Conservation (phyloP, 2,797 vertebrate genomes). For the Melanotaenia parkinsoni region DNA sequence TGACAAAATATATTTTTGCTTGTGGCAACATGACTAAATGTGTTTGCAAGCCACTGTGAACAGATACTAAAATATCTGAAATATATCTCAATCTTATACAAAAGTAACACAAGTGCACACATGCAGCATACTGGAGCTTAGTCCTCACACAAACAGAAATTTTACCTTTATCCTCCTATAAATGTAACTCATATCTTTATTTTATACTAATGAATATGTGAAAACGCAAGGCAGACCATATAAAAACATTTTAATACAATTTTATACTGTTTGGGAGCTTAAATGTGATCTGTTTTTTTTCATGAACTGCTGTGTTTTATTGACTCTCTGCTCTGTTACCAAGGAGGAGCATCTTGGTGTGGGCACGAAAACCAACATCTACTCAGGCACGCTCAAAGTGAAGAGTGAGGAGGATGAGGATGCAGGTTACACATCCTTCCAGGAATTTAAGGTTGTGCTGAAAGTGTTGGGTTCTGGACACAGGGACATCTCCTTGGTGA, state of each 20-base stretch:
- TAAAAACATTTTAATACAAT: not conserved
- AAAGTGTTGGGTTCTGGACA: constrained; percentile 96
- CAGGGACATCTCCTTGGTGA: constrained; percentile 95
- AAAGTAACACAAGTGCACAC: not conserved
- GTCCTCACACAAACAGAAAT: not conserved
- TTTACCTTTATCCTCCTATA: not conserved
- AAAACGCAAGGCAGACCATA: not conserved
- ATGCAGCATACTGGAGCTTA: not conserved
- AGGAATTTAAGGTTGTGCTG: constrained; percentile 93
- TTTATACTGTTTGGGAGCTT: not conserved
- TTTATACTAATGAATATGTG: not conserved
- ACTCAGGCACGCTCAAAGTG: constrained; percentile 88
- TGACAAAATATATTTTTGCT: too few species aligned
- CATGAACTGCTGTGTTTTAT: not conserved
- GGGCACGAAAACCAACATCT: constrained; percentile 95
- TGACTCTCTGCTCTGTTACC: constrained; percentile 13
- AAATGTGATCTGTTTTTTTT: not conserved
- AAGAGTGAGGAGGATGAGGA: constrained; percentile 88
- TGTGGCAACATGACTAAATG: too few species aligned
- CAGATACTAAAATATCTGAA: not conserved
- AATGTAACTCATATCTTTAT: not conserved
- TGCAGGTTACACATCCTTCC: constrained; percentile 81
- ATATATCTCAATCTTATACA: not conserved
- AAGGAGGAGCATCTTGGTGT: constrained; percentile 93
- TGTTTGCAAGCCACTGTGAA: not conserved